Percentiles rank a stretch among this genome's conserved stretches.
These are phyloP conservation scores for Sphinx pinastri DNA, from an alignment of 2,888 invertebrate genomes.

Conservation along the genomic window DNA sequence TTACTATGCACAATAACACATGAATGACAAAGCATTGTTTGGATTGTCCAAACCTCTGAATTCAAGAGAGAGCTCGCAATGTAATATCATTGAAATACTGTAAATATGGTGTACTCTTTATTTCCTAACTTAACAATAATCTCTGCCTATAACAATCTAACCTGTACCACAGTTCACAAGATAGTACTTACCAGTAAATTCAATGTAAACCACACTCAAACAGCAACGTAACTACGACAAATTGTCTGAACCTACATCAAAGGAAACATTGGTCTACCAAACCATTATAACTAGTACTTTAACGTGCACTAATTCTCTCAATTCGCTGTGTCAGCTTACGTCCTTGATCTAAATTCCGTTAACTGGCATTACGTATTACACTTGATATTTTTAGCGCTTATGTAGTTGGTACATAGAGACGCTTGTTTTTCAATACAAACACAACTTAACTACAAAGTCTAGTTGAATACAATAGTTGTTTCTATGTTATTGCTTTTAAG, in stretches of 20 bases:
- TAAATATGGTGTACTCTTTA: too few species aligned
- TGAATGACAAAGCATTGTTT: too few species aligned
- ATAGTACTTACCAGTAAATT: not conserved
- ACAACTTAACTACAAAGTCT: not conserved
- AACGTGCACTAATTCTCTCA: conserved; percentile 21
- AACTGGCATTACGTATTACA: conserved; percentile 30
- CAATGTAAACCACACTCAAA: not conserved
- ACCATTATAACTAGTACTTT: conserved; percentile 7
- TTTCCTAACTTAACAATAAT: too few species aligned
- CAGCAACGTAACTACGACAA: not conserved
- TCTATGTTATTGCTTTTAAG: too few species aligned
- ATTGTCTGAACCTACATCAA: conserved; percentile 9
- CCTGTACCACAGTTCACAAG: too few species aligned
- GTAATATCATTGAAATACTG: too few species aligned
- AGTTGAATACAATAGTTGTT: too few species aligned
- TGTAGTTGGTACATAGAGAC: conserved; percentile 1
- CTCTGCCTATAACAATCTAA: too few species aligned
- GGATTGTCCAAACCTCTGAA: too few species aligned
- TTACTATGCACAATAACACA: too few species aligned
- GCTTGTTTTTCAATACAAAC: not conserved
- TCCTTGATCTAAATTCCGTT: conserved; percentile 44
- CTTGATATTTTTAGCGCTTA: conserved; percentile 27
- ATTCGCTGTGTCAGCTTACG: conserved; percentile 31
- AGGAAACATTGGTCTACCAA: conserved; percentile 17
- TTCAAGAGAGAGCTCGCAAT: too few species aligned